These are phyloP conservation scores for Schizotus pectinicornis DNA, from an alignment of 2,888 invertebrate species.

Conservation along the genomic window DNA sequence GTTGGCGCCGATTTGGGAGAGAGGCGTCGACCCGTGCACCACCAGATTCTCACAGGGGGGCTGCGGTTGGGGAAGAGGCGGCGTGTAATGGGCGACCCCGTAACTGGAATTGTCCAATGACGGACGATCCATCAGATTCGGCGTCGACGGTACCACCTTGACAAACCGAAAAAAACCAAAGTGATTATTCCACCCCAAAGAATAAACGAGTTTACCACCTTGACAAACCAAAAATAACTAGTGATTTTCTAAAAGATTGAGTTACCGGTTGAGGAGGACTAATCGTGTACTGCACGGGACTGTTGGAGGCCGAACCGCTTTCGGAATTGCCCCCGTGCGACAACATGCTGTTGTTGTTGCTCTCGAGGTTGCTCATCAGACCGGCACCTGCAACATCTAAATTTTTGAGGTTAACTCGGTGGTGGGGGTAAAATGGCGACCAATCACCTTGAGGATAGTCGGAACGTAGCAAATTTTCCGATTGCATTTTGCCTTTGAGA, in stretches of 20 bases:
- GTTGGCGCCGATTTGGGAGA: slow-evolving; percentile 84
- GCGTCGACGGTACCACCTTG: slow-evolving; percentile 52
- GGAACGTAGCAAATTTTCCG: slow-evolving; percentile 81
- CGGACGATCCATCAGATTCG: slow-evolving; percentile 46
- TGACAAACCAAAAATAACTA: slow-evolving; percentile 14
- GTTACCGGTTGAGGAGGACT: slow-evolving; percentile 55
- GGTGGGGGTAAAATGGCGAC: not conserved
- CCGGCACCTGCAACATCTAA: slow-evolving; percentile 57
- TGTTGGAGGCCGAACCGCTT: slow-evolving; percentile 60
- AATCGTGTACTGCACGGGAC: slow-evolving; percentile 59
- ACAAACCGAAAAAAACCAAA: slow-evolving; percentile 11
- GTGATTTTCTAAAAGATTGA: not conserved
- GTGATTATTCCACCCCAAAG: too few relatives aligned
- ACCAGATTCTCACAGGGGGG: slow-evolving; percentile 56
- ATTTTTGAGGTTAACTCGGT: slow-evolving; percentile 15
- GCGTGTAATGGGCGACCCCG: slow-evolving; percentile 48
- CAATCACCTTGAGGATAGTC: slow-evolving; percentile 72
- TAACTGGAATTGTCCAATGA: slow-evolving; percentile 50
- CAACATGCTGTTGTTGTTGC: slow-evolving; percentile 59
- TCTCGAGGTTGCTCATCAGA: slow-evolving; percentile 55
- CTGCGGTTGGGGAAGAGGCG: slow-evolving; percentile 41
- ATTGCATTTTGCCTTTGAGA: slow-evolving; percentile 89
- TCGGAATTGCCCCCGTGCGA: slow-evolving; percentile 57
- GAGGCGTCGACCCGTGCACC: slow-evolving; percentile 84
- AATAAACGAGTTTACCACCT: too few relatives aligned